A percentile compares a stretch with the other conserved stretches of the same genome.
phyloP scores from a whole-genome alignment of 2,113 vertebrate genomes.

The Craseonycteris thonglongyai region DNA sequence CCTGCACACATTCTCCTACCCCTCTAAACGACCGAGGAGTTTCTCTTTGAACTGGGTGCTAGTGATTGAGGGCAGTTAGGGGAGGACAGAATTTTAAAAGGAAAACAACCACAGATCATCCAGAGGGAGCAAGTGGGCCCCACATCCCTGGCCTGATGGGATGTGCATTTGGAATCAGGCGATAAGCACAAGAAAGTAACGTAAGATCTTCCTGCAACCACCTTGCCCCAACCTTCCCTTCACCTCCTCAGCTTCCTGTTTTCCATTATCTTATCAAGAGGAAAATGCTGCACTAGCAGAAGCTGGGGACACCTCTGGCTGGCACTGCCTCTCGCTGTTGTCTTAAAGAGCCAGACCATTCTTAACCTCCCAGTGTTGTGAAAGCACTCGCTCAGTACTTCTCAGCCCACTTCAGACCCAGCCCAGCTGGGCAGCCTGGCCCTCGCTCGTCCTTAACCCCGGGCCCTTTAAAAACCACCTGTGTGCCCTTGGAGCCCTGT shows the following conservation, averaged over 20 bases:
- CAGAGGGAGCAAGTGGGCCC: not conserved
- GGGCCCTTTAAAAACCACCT: not conserved
- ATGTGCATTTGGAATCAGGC: not conserved
- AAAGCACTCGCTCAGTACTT: not conserved
- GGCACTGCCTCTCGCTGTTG: not conserved
- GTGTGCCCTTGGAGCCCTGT: not conserved
- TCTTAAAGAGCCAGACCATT: not conserved
- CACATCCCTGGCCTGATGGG: not conserved
- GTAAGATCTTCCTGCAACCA: not conserved
- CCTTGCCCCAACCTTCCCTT: not conserved
- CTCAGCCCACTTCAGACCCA: not conserved
- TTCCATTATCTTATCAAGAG: not conserved
- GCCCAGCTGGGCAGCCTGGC: not conserved
- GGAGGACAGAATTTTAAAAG: not conserved
- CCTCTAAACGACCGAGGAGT: not conserved
- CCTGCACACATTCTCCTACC: accelerated
- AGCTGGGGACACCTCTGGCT: not conserved
- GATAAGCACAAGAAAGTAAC: not conserved
- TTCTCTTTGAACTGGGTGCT: not conserved
- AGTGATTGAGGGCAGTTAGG: not conserved
- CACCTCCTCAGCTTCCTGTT: not conserved
- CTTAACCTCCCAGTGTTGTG: not conserved
- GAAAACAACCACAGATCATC: not conserved
- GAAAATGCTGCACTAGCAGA: not conserved
- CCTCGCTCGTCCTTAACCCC: accelerated